Conservation (phyloP, 2,888 invertebrate species). For the Corbicula japonica region DNA sequence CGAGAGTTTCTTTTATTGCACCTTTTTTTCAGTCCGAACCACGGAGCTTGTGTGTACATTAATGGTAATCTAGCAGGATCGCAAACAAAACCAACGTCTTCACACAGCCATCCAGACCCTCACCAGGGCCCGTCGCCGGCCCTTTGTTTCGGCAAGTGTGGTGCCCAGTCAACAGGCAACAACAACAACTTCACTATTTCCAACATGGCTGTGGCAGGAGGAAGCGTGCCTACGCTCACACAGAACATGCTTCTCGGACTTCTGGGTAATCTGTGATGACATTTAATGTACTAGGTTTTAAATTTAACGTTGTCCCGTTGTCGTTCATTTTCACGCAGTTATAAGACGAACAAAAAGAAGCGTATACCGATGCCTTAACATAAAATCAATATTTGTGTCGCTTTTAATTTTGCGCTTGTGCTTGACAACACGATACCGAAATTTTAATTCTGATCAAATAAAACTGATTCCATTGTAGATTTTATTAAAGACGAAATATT, state of each 20-base stretch:
- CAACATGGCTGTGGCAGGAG: slow-evolving; percentile 18
- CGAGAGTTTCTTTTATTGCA: no score
- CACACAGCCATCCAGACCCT: neutral
- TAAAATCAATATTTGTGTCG: neutral
- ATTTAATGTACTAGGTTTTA: no score
- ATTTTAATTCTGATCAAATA: no score
- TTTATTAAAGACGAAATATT: no score
- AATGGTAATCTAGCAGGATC: neutral
- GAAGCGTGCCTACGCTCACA: neutral
- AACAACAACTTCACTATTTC: neutral
- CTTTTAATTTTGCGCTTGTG: no score
- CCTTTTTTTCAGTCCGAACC: slow-evolving; percentile 10
- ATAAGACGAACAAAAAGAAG: neutral
- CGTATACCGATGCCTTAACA: neutral
- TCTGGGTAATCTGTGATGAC: no score
- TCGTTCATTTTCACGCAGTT: no score
- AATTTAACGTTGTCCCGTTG: no score
- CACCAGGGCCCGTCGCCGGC: neutral
- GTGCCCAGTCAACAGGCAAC: neutral
- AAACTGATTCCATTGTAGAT: no score
- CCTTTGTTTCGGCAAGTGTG: slow-evolving; percentile 1
- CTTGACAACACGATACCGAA: no score
- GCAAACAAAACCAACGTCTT: neutral
- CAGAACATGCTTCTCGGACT: slow-evolving; percentile 4
- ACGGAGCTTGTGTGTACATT: neutral